Conservation (phyloP, 2,113 vertebrate species). For the Lophotis ruficrista region DNA sequence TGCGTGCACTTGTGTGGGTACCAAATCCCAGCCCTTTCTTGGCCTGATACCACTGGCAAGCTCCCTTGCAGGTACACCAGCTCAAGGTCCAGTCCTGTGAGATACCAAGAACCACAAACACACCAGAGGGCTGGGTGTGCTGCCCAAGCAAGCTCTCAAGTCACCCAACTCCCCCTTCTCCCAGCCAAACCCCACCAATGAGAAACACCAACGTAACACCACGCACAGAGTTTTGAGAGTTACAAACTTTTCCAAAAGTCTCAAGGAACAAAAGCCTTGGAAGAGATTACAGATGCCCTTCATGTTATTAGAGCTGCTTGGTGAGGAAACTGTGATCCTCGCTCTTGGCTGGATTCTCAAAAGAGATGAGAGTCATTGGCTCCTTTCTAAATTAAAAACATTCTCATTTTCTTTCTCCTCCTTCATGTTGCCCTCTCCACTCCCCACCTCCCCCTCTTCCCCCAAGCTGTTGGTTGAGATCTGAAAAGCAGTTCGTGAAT, state of each 20-base stretch:
- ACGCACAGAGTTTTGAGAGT: neutral
- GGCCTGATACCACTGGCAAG: neutral
- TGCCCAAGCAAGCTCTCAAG: neutral
- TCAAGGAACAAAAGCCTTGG: neutral
- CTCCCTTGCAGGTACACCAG: neutral
- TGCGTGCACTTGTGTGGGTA: rapidly evolving
- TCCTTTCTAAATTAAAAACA: slow-evolving; percentile 23
- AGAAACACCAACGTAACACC: neutral
- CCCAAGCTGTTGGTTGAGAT: slow-evolving; percentile 53
- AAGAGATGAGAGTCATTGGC: neutral
- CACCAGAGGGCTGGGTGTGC: rapidly evolving
- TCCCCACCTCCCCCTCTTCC: slow-evolving; percentile 20
- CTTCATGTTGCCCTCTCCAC: neutral
- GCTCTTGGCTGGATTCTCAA: neutral
- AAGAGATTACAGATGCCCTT: neutral
- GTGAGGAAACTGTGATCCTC: neutral
- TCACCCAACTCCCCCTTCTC: neutral
- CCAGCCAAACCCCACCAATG: neutral
- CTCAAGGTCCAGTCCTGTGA: neutral
- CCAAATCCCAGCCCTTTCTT: neutral
- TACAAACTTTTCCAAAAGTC: neutral
- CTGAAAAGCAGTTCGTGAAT: slow-evolving; percentile 69
- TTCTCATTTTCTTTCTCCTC: neutral
- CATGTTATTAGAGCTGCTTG: neutral
- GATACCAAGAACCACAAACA: neutral